Conservation (phyloP, 2,797 vertebrate species). For the Thunnus albacares region DNA sequence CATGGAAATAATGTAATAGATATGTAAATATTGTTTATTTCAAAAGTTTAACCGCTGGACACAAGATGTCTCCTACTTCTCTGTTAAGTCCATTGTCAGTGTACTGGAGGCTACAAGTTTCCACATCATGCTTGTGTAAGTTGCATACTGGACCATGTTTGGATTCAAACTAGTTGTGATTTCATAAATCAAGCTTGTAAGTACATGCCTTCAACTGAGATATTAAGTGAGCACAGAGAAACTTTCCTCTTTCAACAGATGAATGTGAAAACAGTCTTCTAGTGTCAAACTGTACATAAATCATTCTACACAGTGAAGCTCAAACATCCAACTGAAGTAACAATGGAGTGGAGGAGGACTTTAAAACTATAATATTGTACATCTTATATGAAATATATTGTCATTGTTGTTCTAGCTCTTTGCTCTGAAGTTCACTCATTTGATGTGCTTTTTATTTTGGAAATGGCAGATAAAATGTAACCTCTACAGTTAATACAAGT, state of each 20-base stretch:
- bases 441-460: neutral
- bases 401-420: neutral
- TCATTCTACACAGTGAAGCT: neutral
- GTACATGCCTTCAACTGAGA: neutral
- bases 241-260: neutral
- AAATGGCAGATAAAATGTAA: neutral
- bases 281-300: neutral
- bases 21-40: neutral
- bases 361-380: no score
- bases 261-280: neutral
- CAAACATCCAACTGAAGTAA: no score
- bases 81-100: neutral
- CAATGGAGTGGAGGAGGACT: no score
- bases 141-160: neutral
- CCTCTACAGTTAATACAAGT: neutral
- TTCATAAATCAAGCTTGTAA: neutral
- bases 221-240: neutral
- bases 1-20: neutral
- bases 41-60: neutral
- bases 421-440: neutral
- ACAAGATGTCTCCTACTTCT: neutral
- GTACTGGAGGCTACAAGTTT: neutral
- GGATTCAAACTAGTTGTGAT: neutral
- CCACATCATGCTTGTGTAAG: neutral
- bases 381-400: neutral